phyloP scores from a whole-genome alignment of 2,888 invertebrate species.

The Acanthosepion pharaonis region DNA sequence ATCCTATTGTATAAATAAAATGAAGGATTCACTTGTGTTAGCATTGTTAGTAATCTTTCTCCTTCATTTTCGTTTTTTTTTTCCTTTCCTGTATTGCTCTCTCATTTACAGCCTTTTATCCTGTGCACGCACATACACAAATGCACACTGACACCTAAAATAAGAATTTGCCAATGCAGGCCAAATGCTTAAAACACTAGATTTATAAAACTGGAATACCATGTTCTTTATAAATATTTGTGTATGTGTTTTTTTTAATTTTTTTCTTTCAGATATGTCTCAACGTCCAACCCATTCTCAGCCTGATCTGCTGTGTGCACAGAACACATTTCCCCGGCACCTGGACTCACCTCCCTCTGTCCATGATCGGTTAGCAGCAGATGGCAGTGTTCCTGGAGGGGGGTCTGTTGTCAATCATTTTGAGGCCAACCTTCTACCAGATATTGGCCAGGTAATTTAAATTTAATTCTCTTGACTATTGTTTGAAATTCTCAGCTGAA shows the following conservation, averaged over 20 bases:
- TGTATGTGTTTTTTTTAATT: not conserved
- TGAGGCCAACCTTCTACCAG: conserved; percentile 48
- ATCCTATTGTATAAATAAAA: too few species aligned
- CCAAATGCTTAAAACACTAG: not conserved
- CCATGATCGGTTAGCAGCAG: conserved; percentile 40
- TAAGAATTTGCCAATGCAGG: not conserved
- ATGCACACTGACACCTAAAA: too few species aligned
- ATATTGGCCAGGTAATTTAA: conserved; percentile 45
- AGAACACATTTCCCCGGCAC: conserved; percentile 65
- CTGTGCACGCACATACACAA: too few species aligned
- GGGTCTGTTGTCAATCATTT: conserved; percentile 48
- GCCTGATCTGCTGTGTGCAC: conserved; percentile 68
- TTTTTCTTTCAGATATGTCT: conserved; percentile 13
- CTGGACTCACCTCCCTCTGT: conserved; percentile 51
- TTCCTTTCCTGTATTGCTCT: not conserved
- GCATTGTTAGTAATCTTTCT: too few species aligned
- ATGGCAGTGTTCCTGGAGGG: conserved; percentile 46
- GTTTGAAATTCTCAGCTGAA: not conserved
- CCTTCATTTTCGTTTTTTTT: not conserved
- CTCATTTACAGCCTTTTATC: not conserved
- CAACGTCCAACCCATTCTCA: conserved; percentile 54
- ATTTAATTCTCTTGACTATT: not conserved
- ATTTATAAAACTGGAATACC: not conserved
- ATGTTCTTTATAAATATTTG: not conserved
- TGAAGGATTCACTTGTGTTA: too few species aligned